Evolutionary conservation across 1,140 invertebrate genomes (phyloP), one percentile per base, ranked within the genome.

Genomic region (Sesamia nonagrioides): DNA sequence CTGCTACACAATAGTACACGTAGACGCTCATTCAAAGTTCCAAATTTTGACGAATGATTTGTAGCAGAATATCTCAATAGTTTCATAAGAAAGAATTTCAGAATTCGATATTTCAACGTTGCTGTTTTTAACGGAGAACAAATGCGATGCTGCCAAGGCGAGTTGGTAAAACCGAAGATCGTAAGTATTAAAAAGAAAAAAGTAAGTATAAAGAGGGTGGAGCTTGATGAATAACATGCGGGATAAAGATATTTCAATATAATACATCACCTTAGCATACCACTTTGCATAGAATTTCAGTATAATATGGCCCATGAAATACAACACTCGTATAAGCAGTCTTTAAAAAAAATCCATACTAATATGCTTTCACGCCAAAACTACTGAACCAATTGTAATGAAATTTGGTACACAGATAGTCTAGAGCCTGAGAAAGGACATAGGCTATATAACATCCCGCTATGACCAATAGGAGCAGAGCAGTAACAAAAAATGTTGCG

Each of bases 21-120:
- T 63, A 40, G 37, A 7, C n/a, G 35, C 61, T 66, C 37, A 42
- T 42, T 42, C 61, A 21, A 42, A 42, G 61, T 66, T 58, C 21
- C 27, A 33, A 11, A 66, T 58, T 15, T 58, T 58, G 54, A 58
- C 21, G 54, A 33, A 21, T 58, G 54, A 58, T n/a, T 33, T 33
- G 9, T 5, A 58, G 5, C 42, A 45, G 13, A 15, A 45, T 45
- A 13, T 11, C 8, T 45, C 42, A 45, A 50, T n/a, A 50, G 15
- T 50, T n/a, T 15, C 0, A n/a, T 0, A 0, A n/a, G 1, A 50
- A 5, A n/a, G 15, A 5, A 15, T 50, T 50, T 50, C 15, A 0
- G 4, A 50, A 5, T 50, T n/a, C 45, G 13, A 33, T 54, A 21
- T 18, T 58, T 21, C 54, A 56, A 21, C 15, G 21, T 15, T 33